phyloP scores from a whole-genome alignment of 1,140 invertebrate species.

The Euura saliciscinereae region DNA sequence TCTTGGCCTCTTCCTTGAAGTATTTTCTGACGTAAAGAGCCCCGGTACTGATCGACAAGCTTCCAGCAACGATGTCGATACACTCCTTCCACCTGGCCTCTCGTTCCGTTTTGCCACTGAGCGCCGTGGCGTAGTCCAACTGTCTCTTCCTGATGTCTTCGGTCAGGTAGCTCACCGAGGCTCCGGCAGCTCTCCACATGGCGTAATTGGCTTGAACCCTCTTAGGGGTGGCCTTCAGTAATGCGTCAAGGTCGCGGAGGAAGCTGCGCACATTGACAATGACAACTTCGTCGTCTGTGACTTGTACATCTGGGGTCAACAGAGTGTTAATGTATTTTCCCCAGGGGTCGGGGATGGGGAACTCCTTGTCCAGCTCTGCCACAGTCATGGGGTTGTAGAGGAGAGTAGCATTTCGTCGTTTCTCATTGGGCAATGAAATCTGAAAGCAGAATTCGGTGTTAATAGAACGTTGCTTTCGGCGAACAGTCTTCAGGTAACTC shows the following conservation, averaged over 20 bases:
- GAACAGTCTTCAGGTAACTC: conserved; percentile 51
- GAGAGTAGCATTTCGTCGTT: conserved; percentile 87
- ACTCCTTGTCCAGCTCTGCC: conserved; percentile 73
- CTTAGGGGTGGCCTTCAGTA: conserved; percentile 57
- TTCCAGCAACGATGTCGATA: conserved; percentile 72
- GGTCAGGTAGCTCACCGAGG: conserved; percentile 77
- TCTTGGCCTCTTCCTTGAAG: conserved; percentile 75
- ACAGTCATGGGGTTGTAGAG: conserved; percentile 92
- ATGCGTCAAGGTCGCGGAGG: conserved; percentile 69
- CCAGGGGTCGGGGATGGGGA: conserved; percentile 77
- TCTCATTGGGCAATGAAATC: conserved; percentile 89
- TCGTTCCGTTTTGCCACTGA: conserved; percentile 76
- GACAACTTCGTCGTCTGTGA: conserved; percentile 75
- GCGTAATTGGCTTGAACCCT: conserved; percentile 78
- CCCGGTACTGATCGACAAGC: conserved; percentile 78
- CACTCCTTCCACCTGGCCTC: conserved; percentile 89
- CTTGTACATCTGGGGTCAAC: conserved; percentile 64
- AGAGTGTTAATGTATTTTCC: conserved; percentile 80
- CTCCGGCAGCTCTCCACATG: conserved; percentile 79
- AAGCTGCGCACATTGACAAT: conserved; percentile 83
- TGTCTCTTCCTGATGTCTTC: conserved; percentile 74
- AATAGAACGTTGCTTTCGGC: conserved; percentile 5
- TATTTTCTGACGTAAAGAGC: conserved; percentile 78
- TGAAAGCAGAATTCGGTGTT: conserved; percentile 42
- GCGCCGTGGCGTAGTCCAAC: conserved; percentile 73